Percentiles rank a stretch among this genome's conserved stretches.
Conservation (phyloP, 2,888 invertebrate genomes). For the Diplazon laetatorius region DNA sequence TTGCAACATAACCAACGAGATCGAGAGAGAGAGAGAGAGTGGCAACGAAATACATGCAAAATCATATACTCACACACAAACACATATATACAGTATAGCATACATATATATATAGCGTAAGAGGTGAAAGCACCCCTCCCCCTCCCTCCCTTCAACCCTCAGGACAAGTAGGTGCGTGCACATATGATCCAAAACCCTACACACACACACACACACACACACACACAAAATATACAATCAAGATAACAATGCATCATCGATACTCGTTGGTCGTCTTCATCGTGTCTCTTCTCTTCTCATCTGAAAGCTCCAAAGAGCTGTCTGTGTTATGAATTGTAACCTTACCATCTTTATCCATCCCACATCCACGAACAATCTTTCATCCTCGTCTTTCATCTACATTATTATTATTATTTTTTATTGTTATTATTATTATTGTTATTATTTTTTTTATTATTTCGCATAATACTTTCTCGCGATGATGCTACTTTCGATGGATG, state of each 20-base stretch:
- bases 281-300: constrained; percentile 46
- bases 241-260: constrained; percentile 27
- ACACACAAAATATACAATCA: too few relatives aligned
- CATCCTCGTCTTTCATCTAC: not conserved
- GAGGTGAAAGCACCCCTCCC: constrained; percentile 15
- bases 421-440: constrained; percentile 8
- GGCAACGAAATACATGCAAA: constrained; percentile 5
- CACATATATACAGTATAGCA: not conserved
- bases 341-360: constrained; percentile 37
- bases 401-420: constrained; percentile 15
- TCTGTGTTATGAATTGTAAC: constrained; percentile 33
- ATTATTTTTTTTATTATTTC: constrained; percentile 5
- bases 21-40: constrained; percentile 35
- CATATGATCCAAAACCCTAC: constrained; percentile 8
- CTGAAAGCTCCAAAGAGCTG: constrained; percentile 38
- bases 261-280: constrained; percentile 41
- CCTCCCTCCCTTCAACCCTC: constrained; percentile 6
- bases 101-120: not conserved
- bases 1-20: constrained; percentile 46
- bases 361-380: constrained; percentile 13
- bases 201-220: too few relatives aligned
- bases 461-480: constrained; percentile 65
- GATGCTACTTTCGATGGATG: constrained; percentile 82
- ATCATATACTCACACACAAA: too few relatives aligned
- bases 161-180: constrained; percentile 49